Evolutionary conservation across 1,140 invertebrate species (phyloP), one percentile per base, ranked within the genome.

Genomic region (Drosophila nikananu): DNA sequence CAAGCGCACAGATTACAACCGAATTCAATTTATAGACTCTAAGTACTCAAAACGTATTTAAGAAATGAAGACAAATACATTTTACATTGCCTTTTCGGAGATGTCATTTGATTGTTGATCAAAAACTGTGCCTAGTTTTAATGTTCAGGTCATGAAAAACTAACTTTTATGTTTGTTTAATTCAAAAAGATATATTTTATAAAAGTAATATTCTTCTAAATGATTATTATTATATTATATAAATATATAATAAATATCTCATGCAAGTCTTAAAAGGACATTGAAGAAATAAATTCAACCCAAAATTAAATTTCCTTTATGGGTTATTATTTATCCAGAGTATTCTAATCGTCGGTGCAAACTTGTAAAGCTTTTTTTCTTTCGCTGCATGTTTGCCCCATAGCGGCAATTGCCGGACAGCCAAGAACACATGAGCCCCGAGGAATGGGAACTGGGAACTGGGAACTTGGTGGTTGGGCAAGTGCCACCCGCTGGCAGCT

Each of bases 341-440:
- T 42, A 73, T 72, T 15, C 3, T 1, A 8, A 4, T 5, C 32
- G 32, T 21, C 35, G 66, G 1, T 32, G 21, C 12, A 3, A 0
- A 12, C 2, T n/a, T 23, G 5, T 32, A 8, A 17, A 4, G 15
- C 5, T 25, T 63, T 39, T 49, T 32, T 60, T n/a, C 23, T 35
- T 51, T 60, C 23, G 12, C 63, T 54, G 46, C 41, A 48, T 41
- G 44, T 19, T 70, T 64, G 61, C 64, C 57, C 79, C 79, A 72
- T 39, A 80, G 75, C 78, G 71, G 78, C 84, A 81, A 89, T 90
- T 87, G 83, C 83, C 76, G 77, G 80, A 75, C 76, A 63, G 67
- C 73, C 78, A 71, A 61, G 73, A 86, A 81, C 84, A 90, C 84
- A 90, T 89, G 84, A 76, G 77, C 72, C 68, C 65, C n/a, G 27